These are phyloP conservation scores for Cantharis nigra DNA, from an alignment of 2,888 invertebrate species.

Conservation along the genomic window DNA sequence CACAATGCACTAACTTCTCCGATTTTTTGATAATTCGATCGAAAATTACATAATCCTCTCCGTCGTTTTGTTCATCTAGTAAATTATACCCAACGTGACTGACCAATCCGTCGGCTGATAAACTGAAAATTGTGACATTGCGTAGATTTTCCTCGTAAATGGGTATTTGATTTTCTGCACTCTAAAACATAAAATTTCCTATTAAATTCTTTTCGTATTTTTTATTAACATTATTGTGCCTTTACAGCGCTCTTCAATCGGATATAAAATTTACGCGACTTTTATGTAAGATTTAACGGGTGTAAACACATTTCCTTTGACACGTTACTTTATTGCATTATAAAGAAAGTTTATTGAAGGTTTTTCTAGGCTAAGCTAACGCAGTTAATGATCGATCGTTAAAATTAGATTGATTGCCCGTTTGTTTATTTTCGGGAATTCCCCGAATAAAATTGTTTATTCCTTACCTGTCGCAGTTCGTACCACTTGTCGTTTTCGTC, in stretches of 20 bases:
- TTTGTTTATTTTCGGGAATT: neutral
- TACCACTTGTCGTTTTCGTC: neutral
- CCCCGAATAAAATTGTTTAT: neutral
- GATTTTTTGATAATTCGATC: neutral
- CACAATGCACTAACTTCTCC: neutral
- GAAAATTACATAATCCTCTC: neutral
- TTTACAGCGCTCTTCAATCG: neutral
- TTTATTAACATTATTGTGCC: neutral
- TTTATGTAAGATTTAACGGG: conserved; percentile 26
- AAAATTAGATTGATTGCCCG: neutral
- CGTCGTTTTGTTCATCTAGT: neutral
- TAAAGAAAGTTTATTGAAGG: neutral
- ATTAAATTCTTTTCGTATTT: neutral
- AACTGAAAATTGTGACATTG: neutral
- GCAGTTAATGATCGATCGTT: neutral
- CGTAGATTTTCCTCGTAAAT: neutral
- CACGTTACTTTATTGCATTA: conserved; percentile 18
- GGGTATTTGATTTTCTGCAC: neutral
- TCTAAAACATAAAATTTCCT: neutral
- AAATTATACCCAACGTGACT: neutral
- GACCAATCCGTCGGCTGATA: neutral
- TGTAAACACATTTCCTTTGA: conserved; percentile 24
- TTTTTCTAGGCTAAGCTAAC: neutral
- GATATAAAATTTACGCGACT: conserved; percentile 10
- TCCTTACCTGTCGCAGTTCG: neutral